Conservation (phyloP, 2,113 vertebrate genomes). For the Dipodomys spectabilis region DNA sequence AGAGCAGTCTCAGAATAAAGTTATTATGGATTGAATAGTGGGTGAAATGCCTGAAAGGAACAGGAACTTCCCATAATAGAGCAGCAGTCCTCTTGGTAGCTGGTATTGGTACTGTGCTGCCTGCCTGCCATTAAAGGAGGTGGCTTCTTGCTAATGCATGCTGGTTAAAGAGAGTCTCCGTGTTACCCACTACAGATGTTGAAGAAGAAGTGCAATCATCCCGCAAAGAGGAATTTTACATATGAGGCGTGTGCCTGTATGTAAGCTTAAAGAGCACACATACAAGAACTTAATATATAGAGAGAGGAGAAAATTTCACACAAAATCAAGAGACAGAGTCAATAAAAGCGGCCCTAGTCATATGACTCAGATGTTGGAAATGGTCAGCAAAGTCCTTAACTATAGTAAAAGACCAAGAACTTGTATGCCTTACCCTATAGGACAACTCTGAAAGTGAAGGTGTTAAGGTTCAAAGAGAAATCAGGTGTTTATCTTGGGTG, state of each 20-base stretch:
- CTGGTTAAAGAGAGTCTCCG: constrained; percentile 43
- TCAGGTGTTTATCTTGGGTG: neutral
- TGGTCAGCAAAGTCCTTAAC: neutral
- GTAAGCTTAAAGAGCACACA: constrained; percentile 25
- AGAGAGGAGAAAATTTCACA: neutral
- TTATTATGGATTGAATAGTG: constrained; percentile 44
- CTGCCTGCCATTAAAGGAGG: constrained; percentile 68
- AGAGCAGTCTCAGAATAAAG: constrained; percentile 55
- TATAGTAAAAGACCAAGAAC: neutral
- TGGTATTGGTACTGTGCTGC: constrained; percentile 57
- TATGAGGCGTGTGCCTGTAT: neutral
- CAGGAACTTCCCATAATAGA: constrained; percentile 43
- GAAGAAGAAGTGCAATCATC: constrained; percentile 2
- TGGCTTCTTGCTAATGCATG: constrained; percentile 55
- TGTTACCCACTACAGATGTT: neutral
- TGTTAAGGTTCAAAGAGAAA: neutral
- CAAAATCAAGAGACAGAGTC: constrained; percentile 38
- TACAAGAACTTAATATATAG: constrained; percentile 10
- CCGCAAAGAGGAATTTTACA: neutral
- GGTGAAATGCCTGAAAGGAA: constrained; percentile 54
- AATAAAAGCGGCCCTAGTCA: neutral
- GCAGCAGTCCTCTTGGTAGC: constrained; percentile 51
- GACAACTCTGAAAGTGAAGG: neutral
- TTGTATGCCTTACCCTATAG: neutral
- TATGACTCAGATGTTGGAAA: constrained; percentile 1